Conservation (phyloP, 2,888 invertebrate species). For the Clepsis dumicolana region DNA sequence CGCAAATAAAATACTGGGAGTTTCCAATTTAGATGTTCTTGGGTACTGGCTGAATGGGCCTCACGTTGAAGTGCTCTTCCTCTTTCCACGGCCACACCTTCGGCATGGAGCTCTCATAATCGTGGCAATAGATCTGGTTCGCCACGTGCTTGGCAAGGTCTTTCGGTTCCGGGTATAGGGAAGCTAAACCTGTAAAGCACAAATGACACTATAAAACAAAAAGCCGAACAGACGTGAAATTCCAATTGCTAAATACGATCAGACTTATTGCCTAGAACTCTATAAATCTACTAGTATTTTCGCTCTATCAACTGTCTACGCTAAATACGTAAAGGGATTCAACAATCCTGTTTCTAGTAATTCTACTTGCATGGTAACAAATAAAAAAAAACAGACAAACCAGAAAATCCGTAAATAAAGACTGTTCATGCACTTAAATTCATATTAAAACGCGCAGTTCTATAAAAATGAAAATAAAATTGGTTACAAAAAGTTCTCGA, state of each 20-base stretch:
- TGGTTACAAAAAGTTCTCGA: background rate
- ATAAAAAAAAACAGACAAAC: constrained; percentile 35
- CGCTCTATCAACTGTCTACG: background rate
- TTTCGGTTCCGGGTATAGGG: constrained; percentile 94
- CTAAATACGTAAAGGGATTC: background rate
- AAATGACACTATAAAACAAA: background rate
- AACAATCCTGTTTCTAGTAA: background rate
- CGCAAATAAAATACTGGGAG: constrained; percentile 44
- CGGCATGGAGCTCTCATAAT: constrained; percentile 93
- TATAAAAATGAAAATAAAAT: constrained; percentile 9
- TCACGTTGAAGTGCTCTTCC: constrained; percentile 76
- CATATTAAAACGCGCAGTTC: constrained; percentile 13
- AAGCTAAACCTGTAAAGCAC: constrained; percentile 89
- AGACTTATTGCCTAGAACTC: background rate
- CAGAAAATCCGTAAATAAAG: constrained; percentile 21
- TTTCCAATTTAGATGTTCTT: constrained; percentile 76
- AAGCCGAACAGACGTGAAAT: background rate
- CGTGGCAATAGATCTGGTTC: constrained; percentile 91
- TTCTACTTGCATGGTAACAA: constrained; percentile 2
- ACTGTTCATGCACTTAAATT: constrained; percentile 16
- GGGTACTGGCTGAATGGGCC: constrained; percentile 78
- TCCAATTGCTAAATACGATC: background rate
- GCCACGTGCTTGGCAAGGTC: constrained; percentile 90
- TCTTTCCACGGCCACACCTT: constrained; percentile 88
- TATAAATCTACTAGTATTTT: background rate